phyloP scores from a whole-genome alignment of 2,797 vertebrate species.

The Phylloscopus collybita region DNA sequence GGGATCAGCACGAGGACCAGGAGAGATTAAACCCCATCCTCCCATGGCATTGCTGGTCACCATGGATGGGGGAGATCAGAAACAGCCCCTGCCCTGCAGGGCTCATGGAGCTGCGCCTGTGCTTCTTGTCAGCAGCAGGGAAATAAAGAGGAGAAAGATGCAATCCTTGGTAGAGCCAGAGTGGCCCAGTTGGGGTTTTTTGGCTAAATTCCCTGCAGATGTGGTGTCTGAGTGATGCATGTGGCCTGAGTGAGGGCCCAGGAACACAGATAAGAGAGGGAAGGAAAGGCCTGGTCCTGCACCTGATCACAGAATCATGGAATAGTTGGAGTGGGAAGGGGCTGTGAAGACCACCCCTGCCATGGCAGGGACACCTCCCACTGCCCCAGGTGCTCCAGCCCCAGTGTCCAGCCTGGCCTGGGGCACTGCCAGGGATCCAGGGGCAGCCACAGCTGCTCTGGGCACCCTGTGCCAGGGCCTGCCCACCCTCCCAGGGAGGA shows the following conservation, averaged over 20 bases:
- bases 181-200: accelerated
- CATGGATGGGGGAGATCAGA: accelerated
- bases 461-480: neutral
- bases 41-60: accelerated
- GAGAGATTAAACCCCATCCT: neutral
- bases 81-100: neutral
- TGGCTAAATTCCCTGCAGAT: neutral
- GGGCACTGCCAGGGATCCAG: neutral
- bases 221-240: neutral
- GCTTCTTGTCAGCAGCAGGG: neutral
- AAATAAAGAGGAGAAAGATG: neutral
- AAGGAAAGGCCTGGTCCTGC: neutral
- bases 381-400: neutral
- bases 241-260: neutral
- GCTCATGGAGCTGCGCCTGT: accelerated
- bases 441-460: neutral
- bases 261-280: neutral
- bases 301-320: neutral
- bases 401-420: neutral
- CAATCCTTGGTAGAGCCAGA: neutral
- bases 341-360: too few relatives aligned
- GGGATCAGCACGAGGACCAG: neutral
- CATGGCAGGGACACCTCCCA: neutral
- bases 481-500: accelerated
- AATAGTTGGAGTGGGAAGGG: neutral